Evolutionary conservation across 2,797 vertebrate species (phyloP).

Genomic region (Microctenopoma lineatum): DNA sequence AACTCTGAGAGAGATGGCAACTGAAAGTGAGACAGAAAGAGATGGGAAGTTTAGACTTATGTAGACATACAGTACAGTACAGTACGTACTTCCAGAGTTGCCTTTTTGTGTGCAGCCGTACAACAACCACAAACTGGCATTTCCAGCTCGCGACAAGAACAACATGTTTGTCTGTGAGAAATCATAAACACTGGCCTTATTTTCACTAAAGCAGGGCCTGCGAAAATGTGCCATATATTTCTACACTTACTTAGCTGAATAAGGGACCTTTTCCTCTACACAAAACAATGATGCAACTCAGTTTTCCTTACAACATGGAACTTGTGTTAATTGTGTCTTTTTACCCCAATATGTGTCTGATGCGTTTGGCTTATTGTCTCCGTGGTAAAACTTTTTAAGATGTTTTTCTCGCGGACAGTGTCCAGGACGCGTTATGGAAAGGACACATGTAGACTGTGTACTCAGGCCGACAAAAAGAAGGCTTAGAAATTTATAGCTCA

Average conservation of each 20-base stretch:
- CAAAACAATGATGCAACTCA: conserved; percentile 47
- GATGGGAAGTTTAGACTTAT: conserved; percentile 37
- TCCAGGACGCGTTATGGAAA: conserved; percentile 53
- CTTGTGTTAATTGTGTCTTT: conserved; percentile 51
- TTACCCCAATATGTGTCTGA: conserved; percentile 50
- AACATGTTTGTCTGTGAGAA: conserved; percentile 74
- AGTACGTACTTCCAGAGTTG: conserved; percentile 44
- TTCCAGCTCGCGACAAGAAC: conserved; percentile 67
- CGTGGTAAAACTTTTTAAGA: conserved; percentile 52
- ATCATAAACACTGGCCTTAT: conserved; percentile 67
- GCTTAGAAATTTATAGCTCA: conserved; percentile 1
- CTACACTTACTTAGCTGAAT: conserved; percentile 38
- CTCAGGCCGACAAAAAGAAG: conserved; percentile 36
- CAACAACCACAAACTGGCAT: conserved; percentile 67
- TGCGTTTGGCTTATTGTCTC: conserved; percentile 51
- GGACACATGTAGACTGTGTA: conserved; percentile 46
- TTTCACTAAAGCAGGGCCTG: conserved; percentile 40
- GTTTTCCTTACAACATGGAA: conserved; percentile 54
- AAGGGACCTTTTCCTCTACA: conserved; percentile 26
- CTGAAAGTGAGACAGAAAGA: conserved; percentile 25
- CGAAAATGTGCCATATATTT: conserved; percentile 39
- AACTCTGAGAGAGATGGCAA: conserved; percentile 6
- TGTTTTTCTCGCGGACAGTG: conserved; percentile 51
- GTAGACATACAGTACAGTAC: conserved; percentile 27
- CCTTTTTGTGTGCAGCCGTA: conserved; percentile 52